Evolutionary conservation across 2,888 invertebrate genomes (phyloP).

Genomic region (Glyphotaelius pellucidus): DNA sequence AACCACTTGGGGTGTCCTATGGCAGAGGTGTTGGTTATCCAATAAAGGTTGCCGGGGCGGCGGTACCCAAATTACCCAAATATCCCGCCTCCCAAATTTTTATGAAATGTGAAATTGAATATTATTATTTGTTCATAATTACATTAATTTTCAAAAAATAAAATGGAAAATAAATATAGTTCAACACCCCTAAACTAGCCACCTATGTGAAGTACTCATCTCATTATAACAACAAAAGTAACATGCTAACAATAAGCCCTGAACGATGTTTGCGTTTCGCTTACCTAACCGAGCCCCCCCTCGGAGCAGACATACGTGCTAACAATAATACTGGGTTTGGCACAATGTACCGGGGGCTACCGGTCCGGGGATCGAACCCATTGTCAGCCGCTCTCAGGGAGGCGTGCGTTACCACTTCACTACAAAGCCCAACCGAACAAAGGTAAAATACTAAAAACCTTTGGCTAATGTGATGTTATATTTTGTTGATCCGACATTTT

Average conservation of each 20-base stretch:
- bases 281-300: neutral
- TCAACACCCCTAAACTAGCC: neutral
- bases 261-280: slow-evolving; percentile 27
- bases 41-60: no score
- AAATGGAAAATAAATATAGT: neutral
- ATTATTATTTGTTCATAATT: no score
- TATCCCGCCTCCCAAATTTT: no score
- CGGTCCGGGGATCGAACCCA: neutral
- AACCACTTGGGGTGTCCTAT: no score
- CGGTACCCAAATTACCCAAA: no score
- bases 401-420: neutral
- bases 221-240: slow-evolving; percentile 22
- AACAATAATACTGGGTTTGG: neutral
- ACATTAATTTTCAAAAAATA: no score
- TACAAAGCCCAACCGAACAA: neutral
- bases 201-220: neutral
- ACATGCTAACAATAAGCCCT: slow-evolving; percentile 5
- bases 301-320: neutral
- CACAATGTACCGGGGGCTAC: neutral
- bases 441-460: neutral
- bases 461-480: neutral
- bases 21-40: no score
- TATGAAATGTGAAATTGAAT: no score
- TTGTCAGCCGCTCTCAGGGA: neutral
- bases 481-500: neutral